Evolutionary conservation across 2,113 vertebrate species (phyloP).

Genomic region (Balaeniceps rex): DNA sequence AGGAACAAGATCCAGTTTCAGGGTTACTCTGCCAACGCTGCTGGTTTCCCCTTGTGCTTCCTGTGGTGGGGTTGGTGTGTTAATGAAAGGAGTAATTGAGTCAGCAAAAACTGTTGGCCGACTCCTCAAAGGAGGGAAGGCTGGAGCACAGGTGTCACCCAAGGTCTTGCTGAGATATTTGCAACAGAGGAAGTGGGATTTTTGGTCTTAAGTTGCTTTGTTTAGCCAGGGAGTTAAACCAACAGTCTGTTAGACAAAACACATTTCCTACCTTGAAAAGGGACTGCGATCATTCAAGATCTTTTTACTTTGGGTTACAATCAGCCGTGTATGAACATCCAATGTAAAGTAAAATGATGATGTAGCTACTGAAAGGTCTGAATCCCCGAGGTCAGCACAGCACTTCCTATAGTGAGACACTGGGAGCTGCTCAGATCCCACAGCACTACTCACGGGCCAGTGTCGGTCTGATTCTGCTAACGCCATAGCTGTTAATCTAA

Average conservation of each 20-base stretch:
- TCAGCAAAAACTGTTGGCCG: neutral
- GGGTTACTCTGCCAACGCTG: neutral
- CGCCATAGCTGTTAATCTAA: neutral
- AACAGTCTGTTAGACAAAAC: neutral
- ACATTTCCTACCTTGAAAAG: neutral
- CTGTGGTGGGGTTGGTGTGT: neutral
- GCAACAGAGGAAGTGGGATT: neutral
- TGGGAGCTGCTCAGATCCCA: neutral
- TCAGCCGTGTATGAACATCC: neutral
- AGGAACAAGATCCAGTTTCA: neutral
- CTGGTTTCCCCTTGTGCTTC: neutral
- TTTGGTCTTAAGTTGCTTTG: neutral
- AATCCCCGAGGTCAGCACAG: neutral
- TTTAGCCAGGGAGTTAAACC: neutral
- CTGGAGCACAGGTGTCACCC: neutral
- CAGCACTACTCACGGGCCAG: rapidly evolving
- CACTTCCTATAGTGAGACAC: neutral
- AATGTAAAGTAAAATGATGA: neutral
- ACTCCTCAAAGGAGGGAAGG: neutral
- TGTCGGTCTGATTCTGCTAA: neutral
- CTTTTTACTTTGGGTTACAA: neutral
- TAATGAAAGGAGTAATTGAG: neutral
- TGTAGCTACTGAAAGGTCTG: neutral
- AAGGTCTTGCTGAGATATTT: neutral
- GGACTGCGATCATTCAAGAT: neutral